Evolutionary conservation across 2,113 vertebrate genomes (phyloP), one percentile per base, ranked within the genome.

Genomic region (Hoplias malabaricus): DNA sequence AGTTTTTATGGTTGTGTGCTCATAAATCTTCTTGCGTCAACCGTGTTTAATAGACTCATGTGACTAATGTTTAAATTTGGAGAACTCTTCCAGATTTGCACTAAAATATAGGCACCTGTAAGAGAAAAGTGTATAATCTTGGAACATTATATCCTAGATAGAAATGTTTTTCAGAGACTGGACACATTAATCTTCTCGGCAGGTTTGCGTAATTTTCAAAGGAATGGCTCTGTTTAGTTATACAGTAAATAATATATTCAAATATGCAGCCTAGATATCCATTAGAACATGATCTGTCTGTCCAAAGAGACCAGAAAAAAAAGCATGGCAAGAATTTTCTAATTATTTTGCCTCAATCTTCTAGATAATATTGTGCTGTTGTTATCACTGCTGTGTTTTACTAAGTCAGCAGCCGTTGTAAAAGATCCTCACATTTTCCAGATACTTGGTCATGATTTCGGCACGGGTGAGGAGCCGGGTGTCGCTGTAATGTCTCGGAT

Each of bases 401-500:
- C 84, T 38, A 74, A 56, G 42, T 43, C 53, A 48, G 38, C 42
- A 48, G 36, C 54, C 14, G 31, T 53, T 54, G 69, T 23, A 67
- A 71, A 69, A 63, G 40, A 23, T 69, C 29, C 21, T 25, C 27
- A 25, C 57, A 78, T 54, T 57, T 79, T 72, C 50, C 63, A 53
- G 42, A 63, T 77, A 75, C 72, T 83, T 83, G 75, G 73, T 79
- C 57, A 70, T 78, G 71, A 74, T 73, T 83, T 74, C 23, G 62
- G 67, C 63, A 67, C 69, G 43, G 10, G 27, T 82, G 14, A 70
- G 29, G 59, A 40, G 70, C 77, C 21, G 1, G 31, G 40, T 69
- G 66, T 80, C 46, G 38, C 80, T 62, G 53, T 54, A 84, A 88
- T 70, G 34, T 87, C 80, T 78, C 77, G 65, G 65, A 79, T 79